Conservation (phyloP, 2,113 vertebrate species). For the Dasyurus viverrinus region DNA sequence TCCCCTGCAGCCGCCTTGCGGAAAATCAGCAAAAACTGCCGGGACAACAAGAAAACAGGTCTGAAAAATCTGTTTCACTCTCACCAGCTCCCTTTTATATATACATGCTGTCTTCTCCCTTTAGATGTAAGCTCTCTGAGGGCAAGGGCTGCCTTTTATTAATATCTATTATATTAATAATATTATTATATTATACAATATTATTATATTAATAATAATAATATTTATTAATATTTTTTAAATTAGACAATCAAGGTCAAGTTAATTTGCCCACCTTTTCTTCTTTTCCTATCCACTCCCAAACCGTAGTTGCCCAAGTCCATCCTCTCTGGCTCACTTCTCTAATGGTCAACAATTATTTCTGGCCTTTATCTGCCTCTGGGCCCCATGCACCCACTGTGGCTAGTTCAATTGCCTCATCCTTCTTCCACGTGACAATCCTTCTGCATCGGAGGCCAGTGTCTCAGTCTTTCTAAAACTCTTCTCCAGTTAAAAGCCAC, state of each 20-base stretch:
- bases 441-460: neutral
- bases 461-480: neutral
- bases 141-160: neutral
- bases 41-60: slow-evolving; percentile 1
- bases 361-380: neutral
- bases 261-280: no score
- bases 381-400: neutral
- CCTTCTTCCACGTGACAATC: neutral
- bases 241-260: no score
- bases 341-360: neutral
- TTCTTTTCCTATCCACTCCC: neutral
- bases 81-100: neutral
- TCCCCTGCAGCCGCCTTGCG: slow-evolving; percentile 93
- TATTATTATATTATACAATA: no score
- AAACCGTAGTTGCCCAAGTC: neutral
- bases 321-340: neutral
- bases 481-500: neutral
- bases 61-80: neutral
- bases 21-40: slow-evolving; percentile 96
- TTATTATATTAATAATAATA: no score
- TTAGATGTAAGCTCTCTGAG: neutral
- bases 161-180: no score
- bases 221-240: no score
- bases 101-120: neutral
- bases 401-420: neutral